A percentile compares a stretch with the other conserved stretches of the same genome.
These are phyloP conservation scores for Prietella phreatophila DNA, from an alignment of 2,113 vertebrate genomes.

Conservation along the genomic window DNA sequence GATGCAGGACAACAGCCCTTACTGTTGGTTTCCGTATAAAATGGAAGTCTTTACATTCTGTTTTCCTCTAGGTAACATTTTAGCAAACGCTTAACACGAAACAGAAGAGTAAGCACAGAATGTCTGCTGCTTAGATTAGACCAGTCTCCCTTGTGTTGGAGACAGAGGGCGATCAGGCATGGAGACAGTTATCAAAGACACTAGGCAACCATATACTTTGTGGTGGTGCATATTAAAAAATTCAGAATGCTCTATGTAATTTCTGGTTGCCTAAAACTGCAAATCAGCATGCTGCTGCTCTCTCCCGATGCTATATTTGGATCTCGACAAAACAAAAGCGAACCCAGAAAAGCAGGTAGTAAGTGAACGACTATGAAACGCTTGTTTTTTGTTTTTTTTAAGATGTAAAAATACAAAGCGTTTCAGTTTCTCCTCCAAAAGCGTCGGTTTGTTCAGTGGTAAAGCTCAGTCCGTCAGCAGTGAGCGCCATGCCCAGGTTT, in stretches of 20 bases:
- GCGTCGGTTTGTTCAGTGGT: background rate
- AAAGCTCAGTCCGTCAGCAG: constrained; percentile 15
- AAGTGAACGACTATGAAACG: constrained; percentile 29
- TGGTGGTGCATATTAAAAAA: constrained; percentile 74
- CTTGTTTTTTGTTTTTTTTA: background rate
- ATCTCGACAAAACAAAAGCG: constrained; percentile 62
- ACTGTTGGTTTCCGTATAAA: background rate
- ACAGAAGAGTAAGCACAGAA: constrained; percentile 50
- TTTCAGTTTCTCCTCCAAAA: constrained; percentile 11
- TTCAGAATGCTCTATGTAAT: constrained; percentile 72
- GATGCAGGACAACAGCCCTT: background rate
- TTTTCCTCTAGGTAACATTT: constrained; percentile 17
- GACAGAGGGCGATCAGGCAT: constrained; percentile 69
- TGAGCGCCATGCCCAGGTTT: constrained; percentile 31
- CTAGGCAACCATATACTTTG: constrained; percentile 72
- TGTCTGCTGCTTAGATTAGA: constrained; percentile 53
- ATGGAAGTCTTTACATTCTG: background rate
- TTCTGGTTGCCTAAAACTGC: constrained; percentile 73
- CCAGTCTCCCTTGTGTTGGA: constrained; percentile 62
- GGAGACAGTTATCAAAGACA: constrained; percentile 72
- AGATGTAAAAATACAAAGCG: background rate
- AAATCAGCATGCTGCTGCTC: constrained; percentile 70
- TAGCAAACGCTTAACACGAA: constrained; percentile 25
- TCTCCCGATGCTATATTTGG: constrained; percentile 68
- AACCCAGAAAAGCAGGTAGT: constrained; percentile 69